phyloP scores from a whole-genome alignment of 2,113 vertebrate genomes.

The Dascyllus trimaculatus region DNA sequence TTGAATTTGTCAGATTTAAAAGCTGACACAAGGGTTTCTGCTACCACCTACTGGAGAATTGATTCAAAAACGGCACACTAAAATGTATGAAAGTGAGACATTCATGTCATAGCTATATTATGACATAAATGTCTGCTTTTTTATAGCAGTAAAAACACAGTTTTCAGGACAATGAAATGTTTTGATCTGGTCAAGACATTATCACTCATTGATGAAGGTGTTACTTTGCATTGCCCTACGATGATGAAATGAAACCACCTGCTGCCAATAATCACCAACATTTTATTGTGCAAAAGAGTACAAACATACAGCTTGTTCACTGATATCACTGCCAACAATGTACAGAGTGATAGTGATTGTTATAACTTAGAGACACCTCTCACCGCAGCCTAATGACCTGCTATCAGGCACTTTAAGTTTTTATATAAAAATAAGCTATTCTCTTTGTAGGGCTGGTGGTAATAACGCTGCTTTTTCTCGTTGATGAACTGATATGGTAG shows the following conservation, averaged over 20 bases:
- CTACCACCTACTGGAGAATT: slow-evolving; percentile 32
- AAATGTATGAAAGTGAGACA: neutral
- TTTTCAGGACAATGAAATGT: too few relatives aligned
- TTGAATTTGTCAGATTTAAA: neutral
- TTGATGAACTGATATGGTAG: neutral
- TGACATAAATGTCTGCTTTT: too few relatives aligned
- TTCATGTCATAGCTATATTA: too few relatives aligned
- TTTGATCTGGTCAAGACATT: too few relatives aligned
- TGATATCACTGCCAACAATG: neutral
- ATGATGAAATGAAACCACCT: neutral
- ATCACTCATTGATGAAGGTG: neutral
- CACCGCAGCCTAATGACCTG: slow-evolving; percentile 14
- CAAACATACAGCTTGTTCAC: slow-evolving; percentile 36
- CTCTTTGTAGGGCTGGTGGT: neutral
- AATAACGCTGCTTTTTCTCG: neutral
- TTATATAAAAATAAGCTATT: slow-evolving; percentile 55
- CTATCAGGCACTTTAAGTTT: slow-evolving; percentile 44
- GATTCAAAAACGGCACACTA: too few relatives aligned
- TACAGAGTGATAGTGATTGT: neutral
- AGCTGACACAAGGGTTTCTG: neutral
- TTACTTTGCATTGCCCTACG: neutral
- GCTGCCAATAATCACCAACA: neutral
- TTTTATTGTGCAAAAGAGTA: slow-evolving; percentile 60
- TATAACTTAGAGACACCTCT: neutral
- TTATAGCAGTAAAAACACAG: too few relatives aligned